phyloP scores from a whole-genome alignment of 2,888 invertebrate genomes.

The Sympetrum striolatum region DNA sequence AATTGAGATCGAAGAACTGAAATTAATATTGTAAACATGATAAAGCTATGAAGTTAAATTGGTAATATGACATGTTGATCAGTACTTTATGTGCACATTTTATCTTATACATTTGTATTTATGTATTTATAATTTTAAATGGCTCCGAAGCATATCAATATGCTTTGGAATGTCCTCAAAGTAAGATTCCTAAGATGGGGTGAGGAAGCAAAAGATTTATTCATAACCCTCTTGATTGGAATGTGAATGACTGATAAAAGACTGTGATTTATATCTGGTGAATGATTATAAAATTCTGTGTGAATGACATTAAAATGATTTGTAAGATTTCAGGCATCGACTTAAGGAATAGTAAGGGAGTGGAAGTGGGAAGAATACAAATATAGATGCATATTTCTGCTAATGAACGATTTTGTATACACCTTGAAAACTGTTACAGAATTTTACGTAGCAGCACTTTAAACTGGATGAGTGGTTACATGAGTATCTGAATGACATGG shows the following conservation, averaged over 20 bases:
- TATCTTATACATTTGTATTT: constrained; percentile 30
- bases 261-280: constrained; percentile 36
- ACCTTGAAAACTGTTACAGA: constrained; percentile 4
- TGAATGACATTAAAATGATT: constrained; percentile 25
- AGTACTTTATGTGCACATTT: constrained; percentile 13
- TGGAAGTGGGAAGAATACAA: constrained; percentile 37
- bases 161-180: constrained; percentile 17
- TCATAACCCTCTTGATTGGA: constrained; percentile 33
- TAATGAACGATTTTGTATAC: constrained; percentile 31
- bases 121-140: constrained; percentile 24
- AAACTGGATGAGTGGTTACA: neutral
- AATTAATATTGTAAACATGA: constrained; percentile 1
- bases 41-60: constrained; percentile 19
- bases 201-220: constrained; percentile 12
- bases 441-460: constrained; percentile 25
- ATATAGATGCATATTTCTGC: constrained; percentile 35
- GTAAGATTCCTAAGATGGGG: constrained; percentile 14
- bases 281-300: constrained; percentile 13
- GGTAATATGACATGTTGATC: neutral
- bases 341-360: constrained; percentile 27
- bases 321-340: constrained; percentile 18
- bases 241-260: constrained; percentile 38
- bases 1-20: neutral
- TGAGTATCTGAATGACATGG: constrained; percentile 17
- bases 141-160: constrained; percentile 23